Evolutionary conservation across 1,140 invertebrate species (phyloP).

Genomic region (Drosophila kohkoa): DNA sequence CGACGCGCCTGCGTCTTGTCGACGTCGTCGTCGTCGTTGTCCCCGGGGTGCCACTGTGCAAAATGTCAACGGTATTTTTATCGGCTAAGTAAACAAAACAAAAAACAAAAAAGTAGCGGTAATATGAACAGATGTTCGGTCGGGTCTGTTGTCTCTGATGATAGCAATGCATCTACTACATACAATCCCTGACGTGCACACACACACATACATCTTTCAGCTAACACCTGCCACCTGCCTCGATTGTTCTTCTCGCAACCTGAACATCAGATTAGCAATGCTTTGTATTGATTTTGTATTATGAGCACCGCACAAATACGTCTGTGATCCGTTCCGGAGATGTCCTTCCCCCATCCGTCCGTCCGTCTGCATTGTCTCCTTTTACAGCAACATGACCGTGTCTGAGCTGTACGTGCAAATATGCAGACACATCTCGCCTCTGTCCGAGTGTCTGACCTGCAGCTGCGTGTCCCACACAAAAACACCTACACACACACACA

Average conservation of each 20-base stretch:
- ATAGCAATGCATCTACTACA: slow-evolving; percentile 18
- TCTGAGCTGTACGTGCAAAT: slow-evolving; percentile 36
- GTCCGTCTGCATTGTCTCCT: neutral
- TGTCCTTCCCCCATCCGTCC: neutral
- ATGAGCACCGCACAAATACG: slow-evolving; percentile 27
- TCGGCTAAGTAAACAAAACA: slow-evolving; percentile 53
- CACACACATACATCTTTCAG: neutral
- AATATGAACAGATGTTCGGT: slow-evolving; percentile 36
- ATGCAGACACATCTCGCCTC: slow-evolving; percentile 28
- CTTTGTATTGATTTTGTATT: slow-evolving; percentile 70
- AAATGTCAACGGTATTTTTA: slow-evolving; percentile 81
- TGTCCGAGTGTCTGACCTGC: neutral
- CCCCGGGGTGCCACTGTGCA: slow-evolving; percentile 28
- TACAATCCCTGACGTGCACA: neutral
- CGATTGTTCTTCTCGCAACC: neutral
- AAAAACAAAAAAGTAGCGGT: slow-evolving; percentile 8
- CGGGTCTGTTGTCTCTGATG: neutral
- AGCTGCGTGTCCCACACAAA: slow-evolving; percentile 1
- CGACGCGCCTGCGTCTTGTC: slow-evolving; percentile 32
- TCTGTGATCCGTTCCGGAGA: slow-evolving; percentile 26
- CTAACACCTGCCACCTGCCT: too few relatives aligned
- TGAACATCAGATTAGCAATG: slow-evolving; percentile 42
- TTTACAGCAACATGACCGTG: neutral
- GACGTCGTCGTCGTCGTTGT: neutral
- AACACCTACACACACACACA: neutral